phyloP scores from a whole-genome alignment of 2,888 invertebrate species.

The Aelia acuminata region DNA sequence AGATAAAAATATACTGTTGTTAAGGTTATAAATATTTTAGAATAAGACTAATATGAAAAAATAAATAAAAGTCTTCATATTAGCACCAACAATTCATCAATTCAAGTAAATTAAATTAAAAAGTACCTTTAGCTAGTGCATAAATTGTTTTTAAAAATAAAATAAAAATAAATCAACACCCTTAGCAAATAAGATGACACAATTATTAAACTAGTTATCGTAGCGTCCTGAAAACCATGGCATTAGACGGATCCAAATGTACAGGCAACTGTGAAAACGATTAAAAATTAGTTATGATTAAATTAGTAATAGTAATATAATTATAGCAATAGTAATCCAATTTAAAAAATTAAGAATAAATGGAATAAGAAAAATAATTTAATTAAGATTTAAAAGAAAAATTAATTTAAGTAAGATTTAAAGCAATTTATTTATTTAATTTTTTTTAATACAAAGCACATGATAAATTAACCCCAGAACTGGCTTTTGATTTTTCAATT shows the following conservation, averaged over 20 bases:
- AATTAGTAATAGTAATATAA: too few species aligned
- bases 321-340: too few species aligned
- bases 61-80: not conserved
- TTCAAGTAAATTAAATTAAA: not conserved
- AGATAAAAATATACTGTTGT: not conserved
- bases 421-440: too few species aligned
- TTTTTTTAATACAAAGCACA: too few species aligned
- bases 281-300: not conserved
- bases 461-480: not conserved
- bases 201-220: conserved; percentile 43
- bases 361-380: too few species aligned
- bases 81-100: not conserved
- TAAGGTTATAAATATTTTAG: not conserved
- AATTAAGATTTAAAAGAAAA: too few species aligned
- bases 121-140: not conserved
- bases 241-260: conserved; percentile 58
- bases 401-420: too few species aligned
- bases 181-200: not conserved
- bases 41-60: not conserved
- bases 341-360: too few species aligned
- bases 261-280: conserved; percentile 58
- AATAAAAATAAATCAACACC: not conserved
- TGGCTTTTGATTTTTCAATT: not conserved
- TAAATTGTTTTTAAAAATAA: not conserved
- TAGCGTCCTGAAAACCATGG: conserved; percentile 58